Conservation (phyloP, 1,140 invertebrate species). For the Spodoptera frugiperda region DNA sequence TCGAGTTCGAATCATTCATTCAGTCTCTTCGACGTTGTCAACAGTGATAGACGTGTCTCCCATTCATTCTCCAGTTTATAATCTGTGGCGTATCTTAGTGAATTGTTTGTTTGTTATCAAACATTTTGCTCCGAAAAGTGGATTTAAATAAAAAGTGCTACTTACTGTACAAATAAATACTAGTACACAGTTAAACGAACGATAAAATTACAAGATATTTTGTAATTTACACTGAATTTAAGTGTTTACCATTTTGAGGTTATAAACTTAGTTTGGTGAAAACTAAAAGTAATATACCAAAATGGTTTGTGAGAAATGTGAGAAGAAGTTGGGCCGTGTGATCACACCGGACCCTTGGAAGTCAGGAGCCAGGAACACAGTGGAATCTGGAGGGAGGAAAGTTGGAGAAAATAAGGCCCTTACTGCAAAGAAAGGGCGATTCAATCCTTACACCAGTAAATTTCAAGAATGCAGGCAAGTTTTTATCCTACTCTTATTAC, state of each 20-base stretch:
- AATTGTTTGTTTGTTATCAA: too few species aligned
- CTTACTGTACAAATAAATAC: too few species aligned
- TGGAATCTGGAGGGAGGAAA: constrained; percentile 93
- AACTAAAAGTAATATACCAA: constrained; percentile 42
- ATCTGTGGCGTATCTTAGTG: too few species aligned
- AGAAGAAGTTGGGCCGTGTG: constrained; percentile 93
- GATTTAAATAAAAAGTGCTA: too few species aligned
- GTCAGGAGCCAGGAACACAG: constrained; percentile 94
- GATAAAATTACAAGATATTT: too few species aligned
- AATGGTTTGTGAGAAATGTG: constrained; percentile 97
- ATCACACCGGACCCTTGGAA: constrained; percentile 99
- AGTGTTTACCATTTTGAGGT: constrained; percentile 22
- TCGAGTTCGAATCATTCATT: too few species aligned
- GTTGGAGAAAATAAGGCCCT: constrained; percentile 97
- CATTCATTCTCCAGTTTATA: too few species aligned
- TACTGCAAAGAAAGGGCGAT: constrained; percentile 93
- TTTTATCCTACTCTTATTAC: constrained; percentile 31
- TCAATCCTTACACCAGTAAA: constrained; percentile 93
- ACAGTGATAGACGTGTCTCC: too few species aligned
- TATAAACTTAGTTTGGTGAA: constrained; percentile 19
- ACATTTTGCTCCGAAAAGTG: too few species aligned
- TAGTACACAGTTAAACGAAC: too few species aligned
- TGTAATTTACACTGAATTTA: too few species aligned
- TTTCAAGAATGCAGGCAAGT: constrained; percentile 94
- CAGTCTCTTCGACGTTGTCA: too few species aligned